Evolutionary conservation across 1,140 invertebrate genomes (phyloP), one percentile per base, ranked within the genome.

Genomic region (Drosophila nasuta): DNA sequence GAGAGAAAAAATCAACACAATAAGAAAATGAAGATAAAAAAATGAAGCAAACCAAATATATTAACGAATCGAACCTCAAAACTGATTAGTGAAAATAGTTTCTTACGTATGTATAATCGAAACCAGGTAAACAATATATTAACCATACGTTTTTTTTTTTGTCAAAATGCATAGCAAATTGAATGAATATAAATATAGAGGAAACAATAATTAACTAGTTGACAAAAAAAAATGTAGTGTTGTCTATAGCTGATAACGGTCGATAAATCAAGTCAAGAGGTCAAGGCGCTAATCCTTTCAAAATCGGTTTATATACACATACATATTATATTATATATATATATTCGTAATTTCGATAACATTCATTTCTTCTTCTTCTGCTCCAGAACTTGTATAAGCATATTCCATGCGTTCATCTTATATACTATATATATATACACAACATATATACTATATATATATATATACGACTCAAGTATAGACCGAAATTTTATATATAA

Each of bases 11-110:
- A 68, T 73, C 51, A 60, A 74, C 52, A 83, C 69, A 86, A 52
- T 77, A 57, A 76, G 56, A 73, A 70, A 49, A 51, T 20, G 17
- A 69, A 60, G 60, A 38, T 10, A 38, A 38, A 38, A 33, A 33
- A 33, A 5, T 8, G n/a, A 66, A 67, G 20, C 20, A 71, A 57
- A 51, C 59, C 45, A 73, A 57, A 58, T 35, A 81, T 48, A 65
- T 51, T 79, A 83, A 77, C 64, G 57, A 80, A 80, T 41, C 41
- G 64, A 87, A 87, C 68, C 77, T 83, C 80, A 87, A 87, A 63
- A 43, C 62, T 71, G 62, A 72, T 70, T 70, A 75, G 57, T 35
- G 30, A 82, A 67, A 76, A 76, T 72, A 72, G 68, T 76, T 72
- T 76, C 54, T 76, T 72, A 78, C 59, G 56, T 62, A 68, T 43